Base-by-base conservation (phyloP, 2,113 vertebrate genomes). In the Myxocyprinus asiaticus region DNA sequence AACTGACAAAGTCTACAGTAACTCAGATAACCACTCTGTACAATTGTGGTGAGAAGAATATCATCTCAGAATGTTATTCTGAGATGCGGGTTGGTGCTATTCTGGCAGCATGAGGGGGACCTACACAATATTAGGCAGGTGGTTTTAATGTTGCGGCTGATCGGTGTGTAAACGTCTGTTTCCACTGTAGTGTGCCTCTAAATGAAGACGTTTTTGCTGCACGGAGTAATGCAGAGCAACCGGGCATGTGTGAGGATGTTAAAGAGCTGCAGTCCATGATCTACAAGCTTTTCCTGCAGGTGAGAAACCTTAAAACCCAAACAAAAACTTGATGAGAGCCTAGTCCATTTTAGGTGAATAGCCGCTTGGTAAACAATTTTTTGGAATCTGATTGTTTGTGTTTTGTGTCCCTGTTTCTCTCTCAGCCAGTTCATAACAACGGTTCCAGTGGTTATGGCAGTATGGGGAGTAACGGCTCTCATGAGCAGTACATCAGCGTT, bases 191-290 rank as follows among this genome's bases (percentile, higher is more conserved):
- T 88, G 93, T 92, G 80, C 95, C 96, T 59, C 85, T 96, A 75
- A 98, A 96, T 71, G 95, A 96, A 88, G 95, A 98, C 79, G 94
- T 98, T 61, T 97, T 98, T 90, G 94, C 93, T 59, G 85, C 91
- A 67, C 85, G 71, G 78, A 89, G 77, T n/a, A 93, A 89, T 82
- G 91, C 89, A n/a, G 76, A 88, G 6, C 83, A 4, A 0, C 87
- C 82, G 56, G 84, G 69, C n/a, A 85, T 91, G 74, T 86, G 93
- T 83, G 93, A 94, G 78, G 95, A 95, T 56, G 90, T 96, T 22
- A 92, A 88, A 88, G 95, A 95, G 85, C 88, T 98, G 63, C 95
- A 97, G 90, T 92, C 93, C 70, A 94, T 96, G 84, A 97, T 97
- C 82, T 93, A 96, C 85, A 97, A 92, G 81, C 94, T 98, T 68